A percentile compares a stretch with the other conserved stretches of the same genome.
phyloP scores from a whole-genome alignment of 2,797 vertebrate genomes.

The Fistularia tabacaria region DNA sequence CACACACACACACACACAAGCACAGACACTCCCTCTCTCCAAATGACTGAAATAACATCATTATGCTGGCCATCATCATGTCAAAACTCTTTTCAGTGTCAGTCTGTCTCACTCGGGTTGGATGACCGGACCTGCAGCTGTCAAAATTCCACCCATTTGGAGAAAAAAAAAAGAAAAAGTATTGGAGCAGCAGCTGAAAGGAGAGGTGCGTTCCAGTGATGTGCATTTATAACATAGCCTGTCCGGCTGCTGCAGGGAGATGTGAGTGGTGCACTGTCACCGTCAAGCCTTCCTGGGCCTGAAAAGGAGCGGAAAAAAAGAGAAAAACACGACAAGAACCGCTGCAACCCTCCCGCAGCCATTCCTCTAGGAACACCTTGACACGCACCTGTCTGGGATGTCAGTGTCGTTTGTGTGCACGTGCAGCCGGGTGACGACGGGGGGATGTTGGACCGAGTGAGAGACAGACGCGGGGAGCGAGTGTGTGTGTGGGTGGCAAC shows the following conservation, averaged over 20 bases:
- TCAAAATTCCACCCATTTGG: conserved; percentile 45
- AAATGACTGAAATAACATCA: conserved; percentile 69
- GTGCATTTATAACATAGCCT: conserved; percentile 55
- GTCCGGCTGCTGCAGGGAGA: conserved; percentile 50
- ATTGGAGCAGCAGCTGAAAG: conserved; percentile 48
- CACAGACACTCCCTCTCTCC: no score
- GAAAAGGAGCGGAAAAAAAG: conserved; percentile 45
- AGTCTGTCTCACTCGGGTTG: conserved; percentile 42
- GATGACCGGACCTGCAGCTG: conserved; percentile 61
- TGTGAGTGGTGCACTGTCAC: conserved; percentile 55
- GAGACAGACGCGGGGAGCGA: conserved; percentile 1
- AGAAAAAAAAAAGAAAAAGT: conserved; percentile 28
- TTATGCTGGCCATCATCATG: conserved; percentile 60
- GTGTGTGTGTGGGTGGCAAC: conserved; percentile 72
- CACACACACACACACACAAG: conserved; percentile 32
- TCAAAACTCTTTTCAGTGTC: conserved; percentile 56
- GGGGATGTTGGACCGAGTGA: not conserved
- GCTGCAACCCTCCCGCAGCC: conserved; percentile 18
- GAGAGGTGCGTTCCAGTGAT: conserved; percentile 46
- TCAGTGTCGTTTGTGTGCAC: conserved; percentile 25
- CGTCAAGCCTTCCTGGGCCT: conserved; percentile 59
- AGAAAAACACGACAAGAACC: conserved; percentile 16
- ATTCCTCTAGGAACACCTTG: conserved; percentile 51
- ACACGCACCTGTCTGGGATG: conserved; percentile 70
- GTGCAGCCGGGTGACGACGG: conserved; percentile 4